phyloP scores from a whole-genome alignment of 2,797 vertebrate species.

The Alfaro cultratus region DNA sequence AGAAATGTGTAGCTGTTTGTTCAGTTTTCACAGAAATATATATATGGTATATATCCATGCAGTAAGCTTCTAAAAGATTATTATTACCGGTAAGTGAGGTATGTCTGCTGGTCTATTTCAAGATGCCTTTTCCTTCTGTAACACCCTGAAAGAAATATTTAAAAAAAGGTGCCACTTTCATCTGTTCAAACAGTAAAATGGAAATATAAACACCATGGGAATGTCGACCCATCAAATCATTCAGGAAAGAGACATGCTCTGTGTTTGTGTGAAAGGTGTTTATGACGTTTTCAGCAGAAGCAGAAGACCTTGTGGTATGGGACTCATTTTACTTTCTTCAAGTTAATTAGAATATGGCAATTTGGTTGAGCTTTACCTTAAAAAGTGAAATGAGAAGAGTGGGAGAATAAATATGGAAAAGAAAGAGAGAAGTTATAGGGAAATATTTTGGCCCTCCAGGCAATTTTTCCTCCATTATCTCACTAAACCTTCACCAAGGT shows the following conservation, averaged over 20 bases:
- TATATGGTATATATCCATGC: not conserved
- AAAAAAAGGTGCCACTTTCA: not conserved
- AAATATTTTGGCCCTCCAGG: conserved; percentile 39
- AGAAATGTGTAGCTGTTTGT: not conserved
- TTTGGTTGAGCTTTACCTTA: conserved; percentile 11
- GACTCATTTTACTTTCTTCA: not conserved
- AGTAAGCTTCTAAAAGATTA: not conserved
- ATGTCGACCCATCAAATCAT: not conserved
- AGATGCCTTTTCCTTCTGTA: not conserved
- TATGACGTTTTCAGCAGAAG: not conserved
- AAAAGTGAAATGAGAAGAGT: conserved; percentile 16
- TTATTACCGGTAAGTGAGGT: not conserved
- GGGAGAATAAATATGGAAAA: conserved; percentile 26
- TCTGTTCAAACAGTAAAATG: not conserved
- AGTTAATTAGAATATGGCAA: conserved; percentile 1
- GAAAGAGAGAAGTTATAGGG: conserved; percentile 1
- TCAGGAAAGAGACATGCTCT: not conserved
- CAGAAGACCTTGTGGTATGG: not conserved
- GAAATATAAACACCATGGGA: not conserved
- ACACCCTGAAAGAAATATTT: not conserved
- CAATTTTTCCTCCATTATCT: conserved; percentile 39
- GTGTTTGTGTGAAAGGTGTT: not conserved
- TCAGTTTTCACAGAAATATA: not conserved
- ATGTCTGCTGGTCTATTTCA: not conserved
- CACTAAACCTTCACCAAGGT: conserved; percentile 45